These are phyloP conservation scores for Calameuta pallipes DNA, from an alignment of 2,888 invertebrate species.

Conservation along the genomic window DNA sequence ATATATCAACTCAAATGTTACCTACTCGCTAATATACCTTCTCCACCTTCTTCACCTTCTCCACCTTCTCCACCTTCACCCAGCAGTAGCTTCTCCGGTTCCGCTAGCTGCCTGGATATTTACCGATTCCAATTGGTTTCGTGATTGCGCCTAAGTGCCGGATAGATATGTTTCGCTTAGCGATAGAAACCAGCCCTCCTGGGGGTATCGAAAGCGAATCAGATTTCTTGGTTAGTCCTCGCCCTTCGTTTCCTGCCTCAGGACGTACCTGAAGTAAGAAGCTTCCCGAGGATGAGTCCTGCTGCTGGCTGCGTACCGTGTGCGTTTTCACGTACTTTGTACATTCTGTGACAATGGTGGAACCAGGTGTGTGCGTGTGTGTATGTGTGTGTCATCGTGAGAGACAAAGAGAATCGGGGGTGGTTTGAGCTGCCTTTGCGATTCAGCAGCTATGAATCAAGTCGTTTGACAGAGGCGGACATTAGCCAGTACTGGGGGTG, in stretches of 20 bases:
- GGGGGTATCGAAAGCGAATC: background rate
- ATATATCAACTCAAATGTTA: conserved; percentile 31
- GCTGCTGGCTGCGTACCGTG: conserved; percentile 18
- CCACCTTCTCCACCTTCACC: too few relatives aligned
- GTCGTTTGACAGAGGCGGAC: conserved; percentile 33
- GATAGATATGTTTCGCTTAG: conserved; percentile 23
- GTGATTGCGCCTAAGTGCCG: conserved; percentile 57
- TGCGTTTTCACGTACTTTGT: conserved; percentile 10
- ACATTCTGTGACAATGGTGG: background rate
- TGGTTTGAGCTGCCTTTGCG: conserved; percentile 23
- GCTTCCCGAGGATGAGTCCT: background rate
- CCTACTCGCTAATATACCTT: background rate
- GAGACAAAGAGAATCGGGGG: conserved; percentile 10
- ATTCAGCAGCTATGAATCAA: conserved; percentile 33
- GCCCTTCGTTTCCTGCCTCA: background rate
- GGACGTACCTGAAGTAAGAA: background rate
- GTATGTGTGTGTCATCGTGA: conserved; percentile 21
- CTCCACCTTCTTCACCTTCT: background rate
- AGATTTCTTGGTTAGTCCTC: background rate
- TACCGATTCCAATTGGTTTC: conserved; percentile 63
- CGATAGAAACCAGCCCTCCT: background rate
- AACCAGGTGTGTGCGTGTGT: background rate
- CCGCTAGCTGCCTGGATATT: conserved; percentile 45
- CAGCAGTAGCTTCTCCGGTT: background rate
- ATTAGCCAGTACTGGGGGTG: conserved; percentile 23